A percentile compares a stretch with the other conserved stretches of the same genome.
Evolutionary conservation across 2,797 vertebrate genomes (phyloP).

Genomic region (Lithobates pipiens): DNA sequence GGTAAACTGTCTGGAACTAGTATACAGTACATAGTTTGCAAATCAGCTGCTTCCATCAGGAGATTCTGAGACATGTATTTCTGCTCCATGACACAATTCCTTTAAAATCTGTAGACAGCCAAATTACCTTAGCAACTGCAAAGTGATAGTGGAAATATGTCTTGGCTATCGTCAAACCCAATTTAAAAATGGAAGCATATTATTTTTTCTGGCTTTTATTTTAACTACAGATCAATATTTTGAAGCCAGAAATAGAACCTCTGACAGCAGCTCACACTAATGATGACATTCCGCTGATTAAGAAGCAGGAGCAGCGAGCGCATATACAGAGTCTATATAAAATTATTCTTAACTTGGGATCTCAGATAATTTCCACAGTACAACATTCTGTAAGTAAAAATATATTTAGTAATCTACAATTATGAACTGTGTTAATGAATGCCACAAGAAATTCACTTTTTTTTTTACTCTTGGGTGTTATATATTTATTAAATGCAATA

Average conservation of each 20-base stretch:
- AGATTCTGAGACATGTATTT: neutral
- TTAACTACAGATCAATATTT: conserved; percentile 74
- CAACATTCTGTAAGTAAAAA: conserved; percentile 76
- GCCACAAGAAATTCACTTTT: neutral
- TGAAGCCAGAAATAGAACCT: conserved; percentile 72
- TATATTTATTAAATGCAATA: too few species aligned
- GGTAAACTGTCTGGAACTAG: too few species aligned
- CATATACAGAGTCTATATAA: conserved; percentile 77
- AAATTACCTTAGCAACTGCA: neutral
- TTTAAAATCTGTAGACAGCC: neutral
- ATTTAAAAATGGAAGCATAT: neutral
- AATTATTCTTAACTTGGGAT: conserved; percentile 76
- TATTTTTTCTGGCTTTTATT: neutral
- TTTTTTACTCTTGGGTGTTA: neutral
- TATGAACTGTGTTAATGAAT: neutral
- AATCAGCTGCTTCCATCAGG: neutral
- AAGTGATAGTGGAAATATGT: neutral
- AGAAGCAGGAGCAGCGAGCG: conserved; percentile 74
- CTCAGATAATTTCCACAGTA: conserved; percentile 76
- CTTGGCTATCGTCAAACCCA: neutral
- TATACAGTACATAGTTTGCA: too few species aligned
- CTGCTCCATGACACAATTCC: too few species aligned
- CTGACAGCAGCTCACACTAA: conserved; percentile 59
- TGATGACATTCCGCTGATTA: conserved; percentile 66
- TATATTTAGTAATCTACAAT: neutral